Conservation (phyloP, 2,888 invertebrate genomes). For the Gari tellinella region DNA sequence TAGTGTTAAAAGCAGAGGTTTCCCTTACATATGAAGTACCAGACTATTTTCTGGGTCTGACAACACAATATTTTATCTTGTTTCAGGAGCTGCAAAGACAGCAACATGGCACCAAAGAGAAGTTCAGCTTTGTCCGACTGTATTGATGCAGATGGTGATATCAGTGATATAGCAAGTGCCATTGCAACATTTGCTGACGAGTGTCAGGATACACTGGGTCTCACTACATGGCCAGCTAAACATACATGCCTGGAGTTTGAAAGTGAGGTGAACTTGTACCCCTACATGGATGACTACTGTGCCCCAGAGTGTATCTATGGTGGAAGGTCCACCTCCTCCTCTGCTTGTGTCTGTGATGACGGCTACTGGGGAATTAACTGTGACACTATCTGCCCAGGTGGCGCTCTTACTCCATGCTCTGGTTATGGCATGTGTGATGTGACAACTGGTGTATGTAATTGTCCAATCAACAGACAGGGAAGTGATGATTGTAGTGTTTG, state of each 20-base stretch:
- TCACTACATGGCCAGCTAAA: constrained; percentile 61
- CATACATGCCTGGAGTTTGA: constrained; percentile 59
- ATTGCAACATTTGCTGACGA: constrained; percentile 62
- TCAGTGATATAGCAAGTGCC: constrained; percentile 38
- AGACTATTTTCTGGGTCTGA: no score
- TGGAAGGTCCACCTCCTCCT: constrained; percentile 25
- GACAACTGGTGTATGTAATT: constrained; percentile 62
- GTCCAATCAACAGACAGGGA: constrained; percentile 65
- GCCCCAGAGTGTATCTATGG: constrained; percentile 57
- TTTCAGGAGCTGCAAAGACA: constrained; percentile 38
- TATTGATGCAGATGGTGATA: constrained; percentile 30
- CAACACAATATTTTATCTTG: background rate
- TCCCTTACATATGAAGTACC: no score
- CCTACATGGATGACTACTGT: constrained; percentile 52
- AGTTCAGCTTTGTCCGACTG: constrained; percentile 45
- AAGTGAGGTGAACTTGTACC: constrained; percentile 40
- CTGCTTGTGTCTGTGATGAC: constrained; percentile 55
- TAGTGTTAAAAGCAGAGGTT: no score
- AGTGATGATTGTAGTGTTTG: constrained; percentile 65
- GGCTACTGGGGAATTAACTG: constrained; percentile 69
- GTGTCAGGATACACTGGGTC: constrained; percentile 57
- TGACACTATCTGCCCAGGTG: constrained; percentile 69
- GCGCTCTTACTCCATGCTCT: constrained; percentile 62
- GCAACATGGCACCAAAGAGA: constrained; percentile 3
- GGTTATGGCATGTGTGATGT: constrained; percentile 70